Conservation (phyloP, 1,140 invertebrate genomes). For the Drosophila teissieri region DNA sequence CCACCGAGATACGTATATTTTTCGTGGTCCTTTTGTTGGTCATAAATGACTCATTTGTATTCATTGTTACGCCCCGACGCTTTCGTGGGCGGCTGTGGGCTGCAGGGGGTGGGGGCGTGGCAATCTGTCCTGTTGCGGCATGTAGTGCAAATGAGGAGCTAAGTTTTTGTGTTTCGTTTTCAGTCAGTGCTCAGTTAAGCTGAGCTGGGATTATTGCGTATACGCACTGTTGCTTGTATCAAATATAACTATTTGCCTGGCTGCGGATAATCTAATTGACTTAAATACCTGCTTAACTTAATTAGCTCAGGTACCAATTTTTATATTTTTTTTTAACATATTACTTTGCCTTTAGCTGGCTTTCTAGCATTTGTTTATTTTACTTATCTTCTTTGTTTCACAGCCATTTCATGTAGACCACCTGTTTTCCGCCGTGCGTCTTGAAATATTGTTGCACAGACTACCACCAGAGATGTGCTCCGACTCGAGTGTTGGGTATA, state of each 20-base stretch:
- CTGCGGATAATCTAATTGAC: not conserved
- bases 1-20: slow-evolving; percentile 9
- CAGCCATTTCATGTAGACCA: not conserved
- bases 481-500: slow-evolving; percentile 10
- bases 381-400: not conserved
- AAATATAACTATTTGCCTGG: not conserved
- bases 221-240: slow-evolving; percentile 23
- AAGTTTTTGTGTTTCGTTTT: slow-evolving; percentile 17
- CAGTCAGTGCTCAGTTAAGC: slow-evolving; percentile 14
- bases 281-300: not conserved
- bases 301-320: too few species aligned
- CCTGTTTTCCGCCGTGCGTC: not conserved
- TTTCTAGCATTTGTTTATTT: not conserved
- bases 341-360: not conserved
- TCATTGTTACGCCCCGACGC: slow-evolving; percentile 51
- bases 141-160: slow-evolving; percentile 56
- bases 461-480: slow-evolving; percentile 6
- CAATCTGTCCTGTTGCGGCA: slow-evolving; percentile 32
- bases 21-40: slow-evolving; percentile 30
- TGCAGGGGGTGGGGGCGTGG: slow-evolving; percentile 5
- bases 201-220: slow-evolving; percentile 35
- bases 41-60: slow-evolving; percentile 64
- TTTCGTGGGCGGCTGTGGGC: slow-evolving; percentile 10
- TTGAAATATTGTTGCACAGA: slow-evolving; percentile 8
- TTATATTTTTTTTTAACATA: not conserved